Base-by-base conservation (phyloP, 2,113 vertebrate species). In the Neodon shergylaensis region DNA sequence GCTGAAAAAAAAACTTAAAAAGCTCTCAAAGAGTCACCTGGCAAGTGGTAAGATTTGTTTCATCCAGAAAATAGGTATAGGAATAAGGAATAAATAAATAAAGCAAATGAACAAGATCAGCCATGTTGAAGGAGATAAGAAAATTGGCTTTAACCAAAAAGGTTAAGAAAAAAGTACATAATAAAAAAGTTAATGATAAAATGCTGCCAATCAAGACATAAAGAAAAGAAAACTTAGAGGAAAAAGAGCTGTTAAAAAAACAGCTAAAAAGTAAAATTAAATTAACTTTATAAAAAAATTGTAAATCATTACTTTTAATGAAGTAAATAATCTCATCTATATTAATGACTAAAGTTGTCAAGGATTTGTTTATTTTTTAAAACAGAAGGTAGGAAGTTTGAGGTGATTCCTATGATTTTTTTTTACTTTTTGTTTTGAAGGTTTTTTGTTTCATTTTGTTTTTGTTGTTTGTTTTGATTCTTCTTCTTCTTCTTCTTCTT, bases 51-150 rank as follows among this genome's bases (percentile, higher is more conserved):
- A 28, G 54, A 42, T 21, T 94, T 79, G 33, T 13, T 14, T 83
- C n/a, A 42, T 13, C 14, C 6, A 22, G 14, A 1, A 2, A 6
- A 4, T 11, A 14, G 4, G 4, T 0, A 63, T 4, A 44, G 21
- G 21, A 65, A 13, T 31, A 1, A 5, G 19, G 3, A 26, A 33
- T 28, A 76, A 24, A 76, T 42, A n/a, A 31, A 28, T 12, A 82
- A 77, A 49, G 17, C 54, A 58, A 58, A 58, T 19, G 19, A 58
- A 19, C 17, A 58, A 19, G 54, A 3, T 13, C 0, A 74, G 2
- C 52, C 49, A 19, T 12, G 4, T 70, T 77, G 39, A 72, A 72
- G 4, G 5, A 12, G 39, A 54, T 9, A 36, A 17, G 5, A 10
- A 26, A 61, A 89, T 12, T 39, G 4, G 4, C 31, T 66, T 31